phyloP scores from a whole-genome alignment of 2,797 vertebrate species.

The Brachymystax lenok region DNA sequence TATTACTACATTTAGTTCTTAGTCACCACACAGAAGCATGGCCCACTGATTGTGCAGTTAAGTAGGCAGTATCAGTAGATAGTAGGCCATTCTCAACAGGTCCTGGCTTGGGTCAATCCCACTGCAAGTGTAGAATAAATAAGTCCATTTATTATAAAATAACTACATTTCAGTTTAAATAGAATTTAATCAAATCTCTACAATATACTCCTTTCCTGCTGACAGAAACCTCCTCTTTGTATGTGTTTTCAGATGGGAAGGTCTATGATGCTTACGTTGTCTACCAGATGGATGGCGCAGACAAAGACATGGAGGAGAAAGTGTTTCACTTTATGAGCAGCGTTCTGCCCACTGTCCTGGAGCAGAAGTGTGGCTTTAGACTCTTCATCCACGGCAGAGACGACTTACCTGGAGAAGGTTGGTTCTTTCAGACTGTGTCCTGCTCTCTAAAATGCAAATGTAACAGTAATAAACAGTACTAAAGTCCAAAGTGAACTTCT shows the following conservation, averaged over 20 bases:
- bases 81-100: slow-evolving; percentile 44
- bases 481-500: background rate
- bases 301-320: background rate
- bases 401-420: slow-evolving; percentile 17
- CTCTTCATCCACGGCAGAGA: slow-evolving; percentile 24
- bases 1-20: background rate
- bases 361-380: slow-evolving; percentile 10
- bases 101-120: too few species aligned
- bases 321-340: background rate
- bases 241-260: slow-evolving; percentile 7
- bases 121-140: too few species aligned
- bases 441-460: background rate
- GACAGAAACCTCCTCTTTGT: background rate
- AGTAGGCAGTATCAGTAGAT: too few species aligned
- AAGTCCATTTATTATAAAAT: too few species aligned
- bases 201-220: too few species aligned
- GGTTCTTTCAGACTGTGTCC: background rate
- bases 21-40: background rate
- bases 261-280: slow-evolving; percentile 17
- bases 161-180: too few species aligned
- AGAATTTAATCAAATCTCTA: slow-evolving; percentile 66
- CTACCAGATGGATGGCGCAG: background rate
- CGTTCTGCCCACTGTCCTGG: slow-evolving; percentile 4
- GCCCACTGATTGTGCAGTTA: slow-evolving; percentile 64
- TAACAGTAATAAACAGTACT: background rate